Conservation (phyloP, 2,113 vertebrate genomes). For the Todiramphus chloris region DNA sequence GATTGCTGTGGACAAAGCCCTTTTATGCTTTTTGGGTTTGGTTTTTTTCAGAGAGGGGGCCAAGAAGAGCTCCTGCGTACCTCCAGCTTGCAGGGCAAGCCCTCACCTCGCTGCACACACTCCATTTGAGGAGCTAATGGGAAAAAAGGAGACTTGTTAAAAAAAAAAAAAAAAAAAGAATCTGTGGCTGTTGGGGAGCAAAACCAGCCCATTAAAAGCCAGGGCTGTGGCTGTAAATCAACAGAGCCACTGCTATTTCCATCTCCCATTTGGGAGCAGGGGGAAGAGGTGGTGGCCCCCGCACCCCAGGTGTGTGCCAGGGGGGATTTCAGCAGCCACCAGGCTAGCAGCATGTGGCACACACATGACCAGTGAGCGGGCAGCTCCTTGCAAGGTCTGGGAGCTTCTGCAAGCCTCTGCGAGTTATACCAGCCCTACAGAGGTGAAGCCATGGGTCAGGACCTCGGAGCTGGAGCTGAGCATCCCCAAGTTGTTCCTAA, state of each 20-base stretch:
- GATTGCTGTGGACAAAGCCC: conserved; percentile 30
- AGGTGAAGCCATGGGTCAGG: not conserved
- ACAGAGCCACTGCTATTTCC: conserved; percentile 45
- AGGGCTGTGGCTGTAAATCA: conserved; percentile 17
- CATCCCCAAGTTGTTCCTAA: accelerated
- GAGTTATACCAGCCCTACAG: accelerated
- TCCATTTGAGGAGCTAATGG: not conserved
- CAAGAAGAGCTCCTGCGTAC: not conserved
- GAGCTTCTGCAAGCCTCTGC: not conserved
- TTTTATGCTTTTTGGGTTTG: conserved; percentile 25
- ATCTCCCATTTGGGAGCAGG: not conserved
- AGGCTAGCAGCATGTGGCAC: not conserved
- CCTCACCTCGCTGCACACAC: not conserved
- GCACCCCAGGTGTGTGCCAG: accelerated
- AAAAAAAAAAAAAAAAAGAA: not conserved
- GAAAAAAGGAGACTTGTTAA: not conserved
- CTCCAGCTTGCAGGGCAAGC: not conserved
- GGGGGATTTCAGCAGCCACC: not conserved
- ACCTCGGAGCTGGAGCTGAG: too few relatives aligned
- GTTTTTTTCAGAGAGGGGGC: not conserved
- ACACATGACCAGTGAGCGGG: not conserved
- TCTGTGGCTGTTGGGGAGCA: not conserved
- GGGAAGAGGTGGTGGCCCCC: not conserved
- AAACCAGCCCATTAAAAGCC: not conserved
- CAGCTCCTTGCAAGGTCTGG: not conserved